Evolutionary conservation across 2,888 invertebrate species (phyloP).

Genomic region (Geophilus truncorum): DNA sequence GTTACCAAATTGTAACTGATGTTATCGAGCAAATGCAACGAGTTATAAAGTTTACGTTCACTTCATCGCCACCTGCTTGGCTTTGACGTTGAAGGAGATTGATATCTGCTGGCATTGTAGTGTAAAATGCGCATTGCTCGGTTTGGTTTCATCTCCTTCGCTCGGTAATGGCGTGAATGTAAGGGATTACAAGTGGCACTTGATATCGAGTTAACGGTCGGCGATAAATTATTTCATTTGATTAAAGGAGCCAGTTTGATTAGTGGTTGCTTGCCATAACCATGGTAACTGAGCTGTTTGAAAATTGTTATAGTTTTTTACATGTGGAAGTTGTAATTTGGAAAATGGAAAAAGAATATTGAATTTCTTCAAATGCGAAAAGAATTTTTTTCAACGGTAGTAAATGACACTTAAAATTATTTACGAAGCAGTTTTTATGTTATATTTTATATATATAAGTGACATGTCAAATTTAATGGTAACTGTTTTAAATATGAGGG

Average conservation of each 20-base stretch:
- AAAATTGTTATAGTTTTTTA: too few species aligned
- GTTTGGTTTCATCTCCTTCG: neutral
- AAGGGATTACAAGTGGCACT: conserved; percentile 6
- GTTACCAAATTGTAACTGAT: too few species aligned
- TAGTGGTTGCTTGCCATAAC: neutral
- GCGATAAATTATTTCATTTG: neutral
- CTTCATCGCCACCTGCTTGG: neutral
- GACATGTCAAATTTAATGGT: too few species aligned
- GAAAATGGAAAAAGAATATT: too few species aligned
- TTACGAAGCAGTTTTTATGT: too few species aligned
- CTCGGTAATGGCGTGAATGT: neutral
- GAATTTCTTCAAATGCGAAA: too few species aligned
- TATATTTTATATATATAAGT: too few species aligned
- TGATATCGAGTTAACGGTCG: neutral
- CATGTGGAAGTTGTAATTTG: too few species aligned
- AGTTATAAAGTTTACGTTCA: neutral
- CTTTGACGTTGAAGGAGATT: neutral
- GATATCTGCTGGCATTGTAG: neutral
- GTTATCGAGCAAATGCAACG: neutral
- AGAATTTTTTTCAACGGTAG: too few species aligned
- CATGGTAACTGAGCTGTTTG: too few species aligned
- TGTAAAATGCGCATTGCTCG: neutral
- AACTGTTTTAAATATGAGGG: too few species aligned
- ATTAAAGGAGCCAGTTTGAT: neutral
- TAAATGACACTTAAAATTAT: too few species aligned